phyloP scores from a whole-genome alignment of 35 echinoderm and acorn worm genomes.

The Lytechinus pictus region DNA sequence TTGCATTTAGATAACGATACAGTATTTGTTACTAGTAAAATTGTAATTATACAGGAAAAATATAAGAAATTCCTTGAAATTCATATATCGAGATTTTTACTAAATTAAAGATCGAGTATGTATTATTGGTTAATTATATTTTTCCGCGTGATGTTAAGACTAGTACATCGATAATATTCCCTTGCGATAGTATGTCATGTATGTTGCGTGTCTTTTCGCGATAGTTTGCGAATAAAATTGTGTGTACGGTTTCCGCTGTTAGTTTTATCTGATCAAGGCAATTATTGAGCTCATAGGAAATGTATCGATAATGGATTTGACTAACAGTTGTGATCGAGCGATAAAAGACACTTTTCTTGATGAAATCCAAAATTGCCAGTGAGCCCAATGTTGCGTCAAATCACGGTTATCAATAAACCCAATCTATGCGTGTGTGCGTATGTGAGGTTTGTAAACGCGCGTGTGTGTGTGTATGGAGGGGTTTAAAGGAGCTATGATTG shows the following conservation, averaged over 20 bases:
- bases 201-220: background rate
- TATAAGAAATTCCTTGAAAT: too few relatives aligned
- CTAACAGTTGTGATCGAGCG: background rate
- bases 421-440: too few relatives aligned
- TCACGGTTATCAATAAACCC: too few relatives aligned
- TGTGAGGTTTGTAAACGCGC: background rate
- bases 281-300: background rate
- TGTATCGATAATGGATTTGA: slow-evolving; percentile 12
- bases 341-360: background rate
- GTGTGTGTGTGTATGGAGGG: background rate
- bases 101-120: too few relatives aligned
- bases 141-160: background rate
- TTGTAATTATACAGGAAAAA: too few relatives aligned
- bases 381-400: background rate
- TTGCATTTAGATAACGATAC: too few relatives aligned
- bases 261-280: background rate
- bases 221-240: background rate
- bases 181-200: background rate
- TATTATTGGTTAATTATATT: too few relatives aligned
- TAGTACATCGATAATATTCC: background rate
- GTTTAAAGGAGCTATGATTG: background rate
- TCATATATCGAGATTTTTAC: too few relatives aligned
- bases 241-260: background rate
- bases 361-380: background rate
- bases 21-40: too few relatives aligned